These are phyloP conservation scores for Xanthia icteritia DNA, from an alignment of 2,888 invertebrate species.

Conservation along the genomic window DNA sequence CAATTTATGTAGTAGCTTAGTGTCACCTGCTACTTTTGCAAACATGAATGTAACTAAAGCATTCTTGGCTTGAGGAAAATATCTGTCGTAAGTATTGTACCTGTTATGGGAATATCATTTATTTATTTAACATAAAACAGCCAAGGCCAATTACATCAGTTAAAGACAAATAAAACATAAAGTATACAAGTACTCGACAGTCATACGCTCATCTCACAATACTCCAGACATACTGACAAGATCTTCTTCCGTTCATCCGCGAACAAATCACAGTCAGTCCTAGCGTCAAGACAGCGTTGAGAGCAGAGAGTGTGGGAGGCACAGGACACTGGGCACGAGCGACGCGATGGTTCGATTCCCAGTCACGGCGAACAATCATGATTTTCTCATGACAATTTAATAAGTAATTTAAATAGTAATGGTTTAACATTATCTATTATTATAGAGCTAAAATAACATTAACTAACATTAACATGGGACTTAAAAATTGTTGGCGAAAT, in stretches of 20 bases:
- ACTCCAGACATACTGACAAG: not conserved
- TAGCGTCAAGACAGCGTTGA: not conserved
- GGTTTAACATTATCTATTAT: not conserved
- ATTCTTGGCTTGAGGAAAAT: not conserved
- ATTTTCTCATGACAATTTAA: not conserved
- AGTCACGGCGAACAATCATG: not conserved
- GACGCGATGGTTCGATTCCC: not conserved
- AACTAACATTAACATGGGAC: not conserved
- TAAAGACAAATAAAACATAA: not conserved
- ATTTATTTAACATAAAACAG: not conserved
- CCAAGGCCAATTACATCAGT: not conserved
- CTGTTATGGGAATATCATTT: not conserved
- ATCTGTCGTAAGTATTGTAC: not conserved
- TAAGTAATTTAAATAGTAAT: too few species aligned
- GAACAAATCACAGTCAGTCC: not conserved
- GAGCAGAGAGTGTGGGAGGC: too few species aligned
- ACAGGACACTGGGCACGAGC: not conserved
- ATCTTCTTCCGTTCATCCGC: not conserved
- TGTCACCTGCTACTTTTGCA: conserved; percentile 25
- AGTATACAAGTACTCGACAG: not conserved
- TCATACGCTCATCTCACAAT: not conserved
- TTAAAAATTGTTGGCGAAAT: too few species aligned
- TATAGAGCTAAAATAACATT: not conserved
- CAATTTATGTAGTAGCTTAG: conserved; percentile 45
- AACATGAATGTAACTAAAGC: conserved; percentile 1